Conservation (phyloP, 1,140 invertebrate genomes). For the Drosophila takahashii region DNA sequence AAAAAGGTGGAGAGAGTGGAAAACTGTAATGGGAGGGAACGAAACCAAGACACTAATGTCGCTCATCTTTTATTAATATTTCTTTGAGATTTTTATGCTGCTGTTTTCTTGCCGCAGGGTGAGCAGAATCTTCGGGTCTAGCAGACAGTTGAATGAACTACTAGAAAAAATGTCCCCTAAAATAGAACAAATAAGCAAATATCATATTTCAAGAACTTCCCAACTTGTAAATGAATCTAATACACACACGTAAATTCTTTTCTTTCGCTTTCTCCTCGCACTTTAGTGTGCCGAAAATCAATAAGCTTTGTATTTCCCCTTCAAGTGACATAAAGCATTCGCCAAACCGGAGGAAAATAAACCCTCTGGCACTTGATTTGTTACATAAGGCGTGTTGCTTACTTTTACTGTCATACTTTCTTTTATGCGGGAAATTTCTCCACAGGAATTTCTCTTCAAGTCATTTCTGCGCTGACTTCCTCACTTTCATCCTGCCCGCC, state of each 20-base stretch:
- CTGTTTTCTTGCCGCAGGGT: constrained; percentile 51
- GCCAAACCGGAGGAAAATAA: constrained; percentile 17
- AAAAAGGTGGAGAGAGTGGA: constrained; percentile 9
- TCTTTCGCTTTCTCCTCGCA: background rate
- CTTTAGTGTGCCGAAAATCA: constrained; percentile 16
- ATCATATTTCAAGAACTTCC: constrained; percentile 8
- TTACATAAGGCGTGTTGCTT: constrained; percentile 62
- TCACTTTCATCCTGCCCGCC: constrained; percentile 4
- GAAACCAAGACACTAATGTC: constrained; percentile 75
- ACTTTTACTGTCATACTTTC: constrained; percentile 60
- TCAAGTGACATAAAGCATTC: constrained; percentile 44
- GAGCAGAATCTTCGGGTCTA: constrained; percentile 17
- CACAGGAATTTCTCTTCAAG: constrained; percentile 38
- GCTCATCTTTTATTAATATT: constrained; percentile 83
- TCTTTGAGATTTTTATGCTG: constrained; percentile 74
- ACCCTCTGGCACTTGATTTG: constrained; percentile 59
- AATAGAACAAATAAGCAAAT: constrained; percentile 3
- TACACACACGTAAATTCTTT: constrained; percentile 10
- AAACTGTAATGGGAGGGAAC: constrained; percentile 39
- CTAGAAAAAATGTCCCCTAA: background rate
- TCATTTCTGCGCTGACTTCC: constrained; percentile 20
- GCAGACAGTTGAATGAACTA: constrained; percentile 55
- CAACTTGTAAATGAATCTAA: constrained; percentile 12
- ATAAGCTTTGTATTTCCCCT: constrained; percentile 13
- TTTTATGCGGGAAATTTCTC: constrained; percentile 44